Percentiles rank a stretch among this genome's conserved stretches.
Evolutionary conservation across 2,888 invertebrate species (phyloP).

Genomic region (Cosmia pyralina): DNA sequence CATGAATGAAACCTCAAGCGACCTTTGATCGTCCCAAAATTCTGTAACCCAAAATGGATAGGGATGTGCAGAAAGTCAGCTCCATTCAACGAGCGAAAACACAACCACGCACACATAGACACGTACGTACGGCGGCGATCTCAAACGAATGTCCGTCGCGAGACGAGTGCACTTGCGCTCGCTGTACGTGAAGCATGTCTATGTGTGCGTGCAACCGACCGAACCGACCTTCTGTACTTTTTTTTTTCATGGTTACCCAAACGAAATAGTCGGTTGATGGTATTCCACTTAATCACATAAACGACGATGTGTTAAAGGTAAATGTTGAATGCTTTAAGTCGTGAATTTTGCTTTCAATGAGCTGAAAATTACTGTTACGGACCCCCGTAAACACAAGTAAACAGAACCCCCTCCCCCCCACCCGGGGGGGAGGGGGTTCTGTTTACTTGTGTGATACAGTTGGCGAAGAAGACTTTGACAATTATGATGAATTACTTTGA

Average conservation of each 20-base stretch:
- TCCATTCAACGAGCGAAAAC: background rate
- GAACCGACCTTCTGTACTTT: background rate
- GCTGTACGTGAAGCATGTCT: background rate
- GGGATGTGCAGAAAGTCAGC: background rate
- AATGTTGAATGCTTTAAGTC: slow-evolving; percentile 5
- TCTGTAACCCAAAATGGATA: background rate
- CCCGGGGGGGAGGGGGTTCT: no score
- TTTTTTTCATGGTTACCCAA: slow-evolving; percentile 13
- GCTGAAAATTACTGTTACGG: background rate
- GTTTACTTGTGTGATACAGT: background rate
- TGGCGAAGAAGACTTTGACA: no score
- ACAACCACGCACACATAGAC: background rate
- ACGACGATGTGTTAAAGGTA: slow-evolving; percentile 12
- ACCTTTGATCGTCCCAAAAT: background rate
- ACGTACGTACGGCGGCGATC: background rate
- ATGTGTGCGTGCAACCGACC: background rate
- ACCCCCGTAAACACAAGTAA: no score
- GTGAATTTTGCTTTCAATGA: background rate
- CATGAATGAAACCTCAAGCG: slow-evolving; percentile 28
- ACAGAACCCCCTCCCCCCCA: no score
- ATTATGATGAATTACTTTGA: no score
- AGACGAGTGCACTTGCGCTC: background rate
- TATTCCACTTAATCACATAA: slow-evolving; percentile 23
- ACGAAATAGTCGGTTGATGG: slow-evolving; percentile 16
- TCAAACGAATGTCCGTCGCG: background rate